These are phyloP conservation scores for Sinocyclocheilus rhinocerous DNA, from an alignment of 2,113 vertebrate species.

Conservation along the genomic window DNA sequence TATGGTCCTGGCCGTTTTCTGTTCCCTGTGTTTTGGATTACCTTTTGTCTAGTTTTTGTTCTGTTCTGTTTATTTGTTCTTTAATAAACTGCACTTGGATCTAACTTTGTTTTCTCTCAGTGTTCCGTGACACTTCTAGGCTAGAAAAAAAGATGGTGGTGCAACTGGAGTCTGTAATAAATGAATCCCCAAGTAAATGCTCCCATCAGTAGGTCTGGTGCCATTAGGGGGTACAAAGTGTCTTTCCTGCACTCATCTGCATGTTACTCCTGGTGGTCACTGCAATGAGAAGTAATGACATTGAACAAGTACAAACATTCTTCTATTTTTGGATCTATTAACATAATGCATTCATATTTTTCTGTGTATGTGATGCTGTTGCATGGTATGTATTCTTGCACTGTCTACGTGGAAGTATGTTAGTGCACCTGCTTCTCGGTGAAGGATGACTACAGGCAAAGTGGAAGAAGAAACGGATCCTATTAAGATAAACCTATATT, in stretches of 20 bases:
- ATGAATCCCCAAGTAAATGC: not conserved
- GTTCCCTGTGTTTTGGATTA: too few relatives aligned
- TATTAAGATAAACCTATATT: slow-evolving; percentile 41
- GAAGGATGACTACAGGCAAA: not conserved
- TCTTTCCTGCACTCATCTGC: slow-evolving; percentile 2
- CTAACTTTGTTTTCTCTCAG: too few relatives aligned
- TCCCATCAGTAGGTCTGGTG: not conserved
- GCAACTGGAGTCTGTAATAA: not conserved
- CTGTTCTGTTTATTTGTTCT: too few relatives aligned
- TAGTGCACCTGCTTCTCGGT: not conserved
- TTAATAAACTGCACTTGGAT: too few relatives aligned
- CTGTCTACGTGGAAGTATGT: not conserved
- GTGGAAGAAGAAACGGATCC: not conserved
- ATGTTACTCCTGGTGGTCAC: not conserved
- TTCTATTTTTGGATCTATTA: slow-evolving; percentile 23
- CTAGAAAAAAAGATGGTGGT: not conserved
- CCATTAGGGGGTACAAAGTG: slow-evolving; percentile 12
- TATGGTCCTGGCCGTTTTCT: too few relatives aligned
- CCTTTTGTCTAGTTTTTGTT: too few relatives aligned
- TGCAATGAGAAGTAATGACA: slow-evolving; percentile 10
- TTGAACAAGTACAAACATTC: not conserved
- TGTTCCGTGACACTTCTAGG: too few relatives aligned
- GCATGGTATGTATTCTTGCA: not conserved
- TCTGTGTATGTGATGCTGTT: not conserved
- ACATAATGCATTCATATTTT: slow-evolving; percentile 9